Base-by-base conservation (phyloP, 2,888 invertebrate species). In the Dicranocentrus wangi region DNA sequence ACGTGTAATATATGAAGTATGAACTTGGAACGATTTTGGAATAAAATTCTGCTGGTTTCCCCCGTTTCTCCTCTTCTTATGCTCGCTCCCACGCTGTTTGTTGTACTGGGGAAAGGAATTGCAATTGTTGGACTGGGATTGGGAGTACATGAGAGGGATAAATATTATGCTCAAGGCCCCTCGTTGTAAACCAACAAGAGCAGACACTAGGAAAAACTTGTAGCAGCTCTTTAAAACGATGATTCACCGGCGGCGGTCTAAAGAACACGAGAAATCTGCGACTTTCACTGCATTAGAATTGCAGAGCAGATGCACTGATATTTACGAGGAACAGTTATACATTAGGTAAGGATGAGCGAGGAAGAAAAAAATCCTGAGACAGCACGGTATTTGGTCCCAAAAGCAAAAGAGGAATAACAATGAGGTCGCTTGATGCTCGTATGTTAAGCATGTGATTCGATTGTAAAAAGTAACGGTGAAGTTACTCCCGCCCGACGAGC, bases 341-440 rank as follows among this genome's bases (percentile, higher is more conserved):
- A 58, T 58, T 25, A 58, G 25, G 27, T 3, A 17, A 51, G 51
- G 51, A 17, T 13, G 51, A n/a, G 51, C 3, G 51, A 51, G n/a
- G 17, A 51, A 51, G 58, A 28, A 19, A 21, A 51, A 47, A 72
- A 72, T 32, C 43, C 47, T 43, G 61, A 61, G 71, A 61, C 61
- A 51, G 63, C 72, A 43, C 32, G 61, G 51, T 72, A 63, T 72
- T 72, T 72, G 61, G 61, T 72, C 63, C 61, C 72, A 51, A 32
- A 60, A 61, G 72, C 72, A 63, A 51, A 72, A 27, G 21, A 72
- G n/a, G 72, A 72, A 72, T 72, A 72, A 72, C 72, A 72, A 72
- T 72, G 72, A 72, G 72, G 63, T 72, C 61, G 63, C 60, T n/a
- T n/a, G 51, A 39, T 72, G 21, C 47, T 32, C 60, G 51, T 63